phyloP scores from a whole-genome alignment of 2,113 vertebrate genomes.

The Amblyopsis rosae region DNA sequence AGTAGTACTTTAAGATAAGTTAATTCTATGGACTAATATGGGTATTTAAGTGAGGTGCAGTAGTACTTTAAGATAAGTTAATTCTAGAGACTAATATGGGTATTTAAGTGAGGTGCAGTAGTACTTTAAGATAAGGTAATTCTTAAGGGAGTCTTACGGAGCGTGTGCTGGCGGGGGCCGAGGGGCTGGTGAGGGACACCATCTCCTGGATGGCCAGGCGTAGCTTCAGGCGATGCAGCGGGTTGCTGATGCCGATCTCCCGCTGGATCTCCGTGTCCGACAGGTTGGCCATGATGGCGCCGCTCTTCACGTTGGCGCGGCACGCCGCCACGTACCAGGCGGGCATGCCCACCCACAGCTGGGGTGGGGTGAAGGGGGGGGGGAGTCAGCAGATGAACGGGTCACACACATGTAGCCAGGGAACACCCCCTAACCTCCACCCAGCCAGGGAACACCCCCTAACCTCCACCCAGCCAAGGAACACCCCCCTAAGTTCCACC shows the following conservation, averaged over 20 bases:
- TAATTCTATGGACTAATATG: too few relatives aligned
- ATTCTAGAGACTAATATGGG: too few relatives aligned
- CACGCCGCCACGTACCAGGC: constrained; percentile 94
- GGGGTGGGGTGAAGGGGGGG: constrained; percentile 21
- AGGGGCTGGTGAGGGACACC: constrained; percentile 93
- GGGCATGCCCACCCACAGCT: constrained; percentile 96
- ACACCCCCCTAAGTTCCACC: not conserved
- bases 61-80: too few relatives aligned
- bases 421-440: too few relatives aligned
- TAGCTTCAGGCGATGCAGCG: constrained; percentile 90
- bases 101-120: too few relatives aligned
- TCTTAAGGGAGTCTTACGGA: constrained; percentile 74
- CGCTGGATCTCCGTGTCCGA: constrained; percentile 95
- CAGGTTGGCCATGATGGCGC: constrained; percentile 92
- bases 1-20: too few relatives aligned
- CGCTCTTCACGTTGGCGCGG: constrained; percentile 92
- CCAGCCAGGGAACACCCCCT: too few relatives aligned
- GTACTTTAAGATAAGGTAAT: too few relatives aligned
- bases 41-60: too few relatives aligned
- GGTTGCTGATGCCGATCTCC: constrained; percentile 95
- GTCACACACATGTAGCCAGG: too few relatives aligned
- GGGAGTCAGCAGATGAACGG: not conserved
- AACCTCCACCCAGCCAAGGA: not conserved
- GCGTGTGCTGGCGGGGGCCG: constrained; percentile 88
- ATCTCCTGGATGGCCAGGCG: constrained; percentile 95